Conservation (phyloP, 2,797 vertebrate species). For the Megalops cyprinoides region DNA sequence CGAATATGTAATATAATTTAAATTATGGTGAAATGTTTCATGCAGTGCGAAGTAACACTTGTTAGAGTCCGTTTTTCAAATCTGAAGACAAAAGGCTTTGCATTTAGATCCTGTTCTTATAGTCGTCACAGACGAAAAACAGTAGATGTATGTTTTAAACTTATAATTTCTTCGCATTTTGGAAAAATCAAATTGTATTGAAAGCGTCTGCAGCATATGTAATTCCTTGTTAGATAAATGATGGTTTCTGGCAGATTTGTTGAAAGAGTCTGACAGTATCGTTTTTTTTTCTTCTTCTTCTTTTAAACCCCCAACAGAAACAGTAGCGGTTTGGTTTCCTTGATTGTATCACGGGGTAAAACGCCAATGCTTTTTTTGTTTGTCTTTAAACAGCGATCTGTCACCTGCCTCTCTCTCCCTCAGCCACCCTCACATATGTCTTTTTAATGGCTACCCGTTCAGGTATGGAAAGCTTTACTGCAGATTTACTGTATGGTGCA, state of each 20-base stretch:
- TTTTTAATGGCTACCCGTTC: constrained; percentile 31
- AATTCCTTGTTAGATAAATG: not conserved
- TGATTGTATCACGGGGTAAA: constrained; percentile 22
- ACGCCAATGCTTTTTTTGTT: constrained; percentile 8
- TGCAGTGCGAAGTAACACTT: too few relatives aligned
- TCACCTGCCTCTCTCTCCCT: constrained; percentile 10
- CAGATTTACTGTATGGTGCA: constrained; percentile 30
- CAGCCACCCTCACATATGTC: constrained; percentile 15
- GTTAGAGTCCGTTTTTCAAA: not conserved
- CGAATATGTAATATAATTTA: too few relatives aligned
- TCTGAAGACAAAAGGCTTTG: not conserved
- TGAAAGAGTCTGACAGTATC: not conserved
- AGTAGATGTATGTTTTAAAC: not conserved
- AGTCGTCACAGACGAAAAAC: not conserved
- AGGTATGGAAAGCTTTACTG: constrained; percentile 11
- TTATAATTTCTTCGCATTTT: not conserved
- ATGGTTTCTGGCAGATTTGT: not conserved
- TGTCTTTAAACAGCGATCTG: not conserved
- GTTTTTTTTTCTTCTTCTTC: not conserved
- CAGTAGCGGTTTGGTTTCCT: constrained; percentile 5
- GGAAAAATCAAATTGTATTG: not conserved
- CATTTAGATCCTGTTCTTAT: not conserved
- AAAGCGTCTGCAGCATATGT: not conserved
- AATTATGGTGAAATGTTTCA: too few relatives aligned
- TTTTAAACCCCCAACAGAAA: not conserved